These are phyloP conservation scores for Herpailurus yagouaroundi DNA, from an alignment of 2,113 vertebrate species.

Conservation along the genomic window DNA sequence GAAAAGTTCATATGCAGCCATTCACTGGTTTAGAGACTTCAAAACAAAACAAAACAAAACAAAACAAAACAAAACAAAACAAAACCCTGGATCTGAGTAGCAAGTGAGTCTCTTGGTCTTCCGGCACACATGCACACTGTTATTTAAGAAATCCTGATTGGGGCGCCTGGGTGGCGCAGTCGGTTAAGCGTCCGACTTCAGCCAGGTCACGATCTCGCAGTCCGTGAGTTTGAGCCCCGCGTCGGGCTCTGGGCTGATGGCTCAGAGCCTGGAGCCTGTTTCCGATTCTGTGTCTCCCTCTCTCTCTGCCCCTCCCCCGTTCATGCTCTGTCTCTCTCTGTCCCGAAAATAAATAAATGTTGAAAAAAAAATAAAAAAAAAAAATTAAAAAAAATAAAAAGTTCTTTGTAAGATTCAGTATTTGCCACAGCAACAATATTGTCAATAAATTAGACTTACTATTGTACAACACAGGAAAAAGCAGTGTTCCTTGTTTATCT, in stretches of 20 bases:
- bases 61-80: neutral
- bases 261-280: too few species aligned
- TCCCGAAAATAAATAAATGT: too few species aligned
- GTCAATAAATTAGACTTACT: constrained; percentile 77
- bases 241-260: too few species aligned
- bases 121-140: neutral
- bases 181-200: too few species aligned
- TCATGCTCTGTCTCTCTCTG: too few species aligned
- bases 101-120: neutral
- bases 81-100: neutral
- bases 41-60: neutral
- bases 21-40: constrained; percentile 7
- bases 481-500: constrained; percentile 74
- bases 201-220: too few species aligned
- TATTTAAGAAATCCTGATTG: constrained; percentile 50
- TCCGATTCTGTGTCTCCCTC: too few species aligned
- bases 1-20: constrained; percentile 35
- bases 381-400: too few species aligned
- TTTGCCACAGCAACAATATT: constrained; percentile 49
- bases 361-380: too few species aligned
- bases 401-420: constrained; percentile 67
- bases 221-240: too few species aligned
- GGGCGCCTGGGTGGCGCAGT: too few species aligned
- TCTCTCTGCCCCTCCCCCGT: too few species aligned
- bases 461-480: constrained; percentile 80